Evolutionary conservation across 35 echinoderm and acorn worm genomes (phyloP), one percentile per base, ranked within the genome.

Genomic region (Heliocidaris tuberculata): DNA sequence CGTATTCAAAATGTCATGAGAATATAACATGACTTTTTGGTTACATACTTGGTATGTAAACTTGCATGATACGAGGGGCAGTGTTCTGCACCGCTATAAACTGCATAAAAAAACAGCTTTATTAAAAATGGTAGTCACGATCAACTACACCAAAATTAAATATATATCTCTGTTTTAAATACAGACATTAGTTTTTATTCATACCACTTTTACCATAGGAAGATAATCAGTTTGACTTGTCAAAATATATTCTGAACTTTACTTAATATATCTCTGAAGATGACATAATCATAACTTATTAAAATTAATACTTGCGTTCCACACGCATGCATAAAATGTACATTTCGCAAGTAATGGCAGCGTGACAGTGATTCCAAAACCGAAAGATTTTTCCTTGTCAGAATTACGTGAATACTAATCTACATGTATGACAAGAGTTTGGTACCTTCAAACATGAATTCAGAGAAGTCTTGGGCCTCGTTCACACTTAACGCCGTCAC

Each of bases 121-220:
- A n/a, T 27, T 27, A n/a, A 19, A 19, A 78, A 24, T 78, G 15
- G 65, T 78, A 19, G 65, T 78, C 15, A n/a, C 59, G 11, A 21
- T 78, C 21, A 78, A 78, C 65, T 78, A 17, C 65, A 78, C 65
- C 21, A 12, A 78, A 78, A 78, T 78, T 78, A 78, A 78, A 78
- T 78, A 78, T 78, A 78, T 78, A 78, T 78, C 19, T 78, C 27
- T 78, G 65, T 78, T 78, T 78, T 78, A 78, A 78, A 78, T 78
- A 78, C 19, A 78, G 65, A 78, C 35, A 42, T 78, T 29, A 78
- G 21, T 78, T 78, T 56, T 1, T 7, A 78, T 78, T 78, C 27
- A 78, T n/a, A 78, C 21, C 27, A 78, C 65, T 78, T 78, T 78
- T 7, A 78, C 19, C 21, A 78, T 27, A 78, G 21, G 65, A 78